phyloP scores from a whole-genome alignment of 2,113 vertebrate species.

The Sprattus sprattus region DNA sequence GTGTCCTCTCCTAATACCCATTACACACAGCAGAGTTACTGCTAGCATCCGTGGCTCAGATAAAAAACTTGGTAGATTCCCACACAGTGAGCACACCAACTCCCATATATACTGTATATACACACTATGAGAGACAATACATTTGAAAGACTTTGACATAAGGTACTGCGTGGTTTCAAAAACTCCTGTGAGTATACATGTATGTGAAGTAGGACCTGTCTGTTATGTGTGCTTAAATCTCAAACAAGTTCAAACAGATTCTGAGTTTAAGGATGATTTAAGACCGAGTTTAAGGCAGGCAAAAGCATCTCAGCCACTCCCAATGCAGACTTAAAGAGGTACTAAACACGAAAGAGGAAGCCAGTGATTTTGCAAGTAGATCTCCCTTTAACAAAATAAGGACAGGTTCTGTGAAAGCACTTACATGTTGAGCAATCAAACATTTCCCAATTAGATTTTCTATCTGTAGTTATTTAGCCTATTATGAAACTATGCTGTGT shows the following conservation, averaged over 20 bases:
- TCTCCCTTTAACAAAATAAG: neutral
- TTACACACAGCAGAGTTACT: neutral
- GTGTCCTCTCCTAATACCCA: neutral
- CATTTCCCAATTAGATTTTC: neutral
- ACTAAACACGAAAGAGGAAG: neutral
- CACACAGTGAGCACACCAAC: neutral
- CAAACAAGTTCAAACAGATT: neutral
- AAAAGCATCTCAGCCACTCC: neutral
- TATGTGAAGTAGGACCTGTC: neutral
- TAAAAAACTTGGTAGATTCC: neutral
- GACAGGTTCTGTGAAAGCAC: neutral
- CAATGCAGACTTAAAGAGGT: neutral
- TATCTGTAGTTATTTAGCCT: neutral
- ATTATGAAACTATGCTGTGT: neutral
- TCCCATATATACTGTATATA: neutral
- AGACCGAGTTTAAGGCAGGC: too few relatives aligned
- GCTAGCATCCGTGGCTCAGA: too few relatives aligned
- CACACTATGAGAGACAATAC: neutral
- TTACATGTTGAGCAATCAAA: neutral
- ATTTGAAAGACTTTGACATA: neutral
- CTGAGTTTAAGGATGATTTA: too few relatives aligned
- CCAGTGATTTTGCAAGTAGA: neutral
- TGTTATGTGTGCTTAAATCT: neutral
- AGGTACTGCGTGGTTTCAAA: neutral
- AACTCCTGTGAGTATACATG: neutral